Percentiles rank a stretch among this genome's conserved stretches.
These are phyloP conservation scores for Porites evermanni DNA, from an alignment of 92 coral and sea anemone genomes.

Conservation along the genomic window DNA sequence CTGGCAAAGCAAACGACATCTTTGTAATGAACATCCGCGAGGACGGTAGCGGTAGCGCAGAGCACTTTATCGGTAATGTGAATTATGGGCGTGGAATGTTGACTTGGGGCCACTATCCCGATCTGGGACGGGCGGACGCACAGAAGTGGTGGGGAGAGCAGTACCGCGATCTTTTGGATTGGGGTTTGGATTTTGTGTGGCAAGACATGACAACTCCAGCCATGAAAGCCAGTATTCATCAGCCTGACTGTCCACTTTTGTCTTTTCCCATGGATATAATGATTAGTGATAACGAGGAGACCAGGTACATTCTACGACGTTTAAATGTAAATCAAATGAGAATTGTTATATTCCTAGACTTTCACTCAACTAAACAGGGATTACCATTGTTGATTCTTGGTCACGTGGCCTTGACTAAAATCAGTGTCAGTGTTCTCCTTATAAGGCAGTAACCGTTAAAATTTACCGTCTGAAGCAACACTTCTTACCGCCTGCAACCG, in stretches of 20 bases:
- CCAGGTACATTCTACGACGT: constrained; percentile 37
- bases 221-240: constrained; percentile 84
- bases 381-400: no score
- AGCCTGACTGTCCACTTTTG: constrained; percentile 69
- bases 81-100: constrained; percentile 85
- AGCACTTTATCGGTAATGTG: constrained; percentile 69
- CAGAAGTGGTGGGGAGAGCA: constrained; percentile 91
- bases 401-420: no score
- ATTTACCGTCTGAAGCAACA: no score
- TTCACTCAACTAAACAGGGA: no score
- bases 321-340: no score
- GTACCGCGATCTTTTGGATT: constrained; percentile 79
- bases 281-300: constrained; percentile 75
- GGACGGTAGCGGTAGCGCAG: constrained; percentile 70
- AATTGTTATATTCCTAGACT: no score
- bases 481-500: no score
- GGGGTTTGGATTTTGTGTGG: constrained; percentile 88
- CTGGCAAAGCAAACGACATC: constrained; percentile 56
- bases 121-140: constrained; percentile 74
- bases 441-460: no score
- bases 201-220: constrained; percentile 91
- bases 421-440: no score
- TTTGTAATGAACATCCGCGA: constrained; percentile 71
- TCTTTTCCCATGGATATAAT: constrained; percentile 86
- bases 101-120: constrained; percentile 88